Evolutionary conservation across 35 echinoderm and acorn worm species (phyloP).

Genomic region (Ophiothrix spiculata): DNA sequence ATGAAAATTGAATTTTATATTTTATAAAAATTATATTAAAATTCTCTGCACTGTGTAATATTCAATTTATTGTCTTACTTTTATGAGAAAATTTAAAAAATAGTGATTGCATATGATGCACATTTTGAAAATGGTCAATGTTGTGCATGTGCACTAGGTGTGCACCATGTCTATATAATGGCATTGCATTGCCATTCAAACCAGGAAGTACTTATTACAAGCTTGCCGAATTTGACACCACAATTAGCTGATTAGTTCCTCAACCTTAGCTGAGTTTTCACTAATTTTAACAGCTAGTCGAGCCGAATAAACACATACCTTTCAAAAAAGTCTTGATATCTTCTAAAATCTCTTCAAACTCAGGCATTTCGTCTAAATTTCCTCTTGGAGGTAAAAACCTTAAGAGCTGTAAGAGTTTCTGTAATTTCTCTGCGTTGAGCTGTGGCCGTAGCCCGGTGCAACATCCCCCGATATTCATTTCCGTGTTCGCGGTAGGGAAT

Average conservation of each 20-base stretch:
- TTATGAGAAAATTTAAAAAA: no score
- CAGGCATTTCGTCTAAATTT: conserved; percentile 18
- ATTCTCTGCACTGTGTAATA: no score
- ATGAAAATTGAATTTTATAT: no score
- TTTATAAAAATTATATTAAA: no score
- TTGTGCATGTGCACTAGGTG: no score
- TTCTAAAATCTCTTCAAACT: conserved; percentile 41
- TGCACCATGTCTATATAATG: no score
- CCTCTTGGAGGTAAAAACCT: neutral
- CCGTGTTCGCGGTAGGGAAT: no score
- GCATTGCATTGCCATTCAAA: no score
- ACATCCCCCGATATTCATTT: neutral
- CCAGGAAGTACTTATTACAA: conserved; percentile 9
- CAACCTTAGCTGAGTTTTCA: neutral
- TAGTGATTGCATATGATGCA: no score
- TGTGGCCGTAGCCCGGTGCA: neutral
- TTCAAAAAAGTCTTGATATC: conserved; percentile 50
- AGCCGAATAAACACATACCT: conserved; percentile 7
- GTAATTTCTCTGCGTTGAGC: neutral
- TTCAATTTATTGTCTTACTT: no score
- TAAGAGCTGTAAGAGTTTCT: neutral
- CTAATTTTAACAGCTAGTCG: neutral
- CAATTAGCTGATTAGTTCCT: neutral
- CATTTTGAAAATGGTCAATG: no score
- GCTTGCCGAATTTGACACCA: neutral